phyloP scores from a whole-genome alignment of 1,140 invertebrate species.

The Euura lappo region DNA sequence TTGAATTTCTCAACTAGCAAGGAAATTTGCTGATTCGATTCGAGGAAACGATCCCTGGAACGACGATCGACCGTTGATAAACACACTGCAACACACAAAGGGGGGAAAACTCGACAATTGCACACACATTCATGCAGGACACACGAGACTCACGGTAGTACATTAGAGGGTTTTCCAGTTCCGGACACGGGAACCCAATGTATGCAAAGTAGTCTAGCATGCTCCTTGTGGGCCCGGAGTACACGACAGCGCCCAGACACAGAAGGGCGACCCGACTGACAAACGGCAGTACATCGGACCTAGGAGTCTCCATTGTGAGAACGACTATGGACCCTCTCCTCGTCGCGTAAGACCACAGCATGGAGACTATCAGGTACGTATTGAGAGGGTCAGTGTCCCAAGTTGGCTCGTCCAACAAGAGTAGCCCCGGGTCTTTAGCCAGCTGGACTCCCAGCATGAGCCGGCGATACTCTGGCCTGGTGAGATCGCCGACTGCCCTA shows the following conservation, averaged over 20 bases:
- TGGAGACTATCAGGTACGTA: slow-evolving; percentile 91
- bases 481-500: slow-evolving; percentile 78
- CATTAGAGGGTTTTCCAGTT: slow-evolving; percentile 91
- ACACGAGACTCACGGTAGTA: slow-evolving; percentile 81
- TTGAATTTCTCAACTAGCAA: slow-evolving; percentile 92
- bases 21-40: slow-evolving; percentile 92
- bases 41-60: slow-evolving; percentile 86
- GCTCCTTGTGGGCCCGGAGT: slow-evolving; percentile 86
- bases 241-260: slow-evolving; percentile 89
- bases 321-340: slow-evolving; percentile 88
- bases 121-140: neutral
- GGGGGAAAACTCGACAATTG: slow-evolving; percentile 9
- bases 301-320: slow-evolving; percentile 90
- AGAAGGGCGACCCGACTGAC: slow-evolving; percentile 81
- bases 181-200: slow-evolving; percentile 92
- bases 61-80: slow-evolving; percentile 89
- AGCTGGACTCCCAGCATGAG: slow-evolving; percentile 87
- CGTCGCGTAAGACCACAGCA: slow-evolving; percentile 89
- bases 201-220: slow-evolving; percentile 91
- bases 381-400: slow-evolving; percentile 90
- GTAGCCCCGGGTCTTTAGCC: slow-evolving; percentile 83
- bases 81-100: slow-evolving; percentile 70
- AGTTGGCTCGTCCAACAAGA: slow-evolving; percentile 89
- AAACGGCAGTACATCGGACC: slow-evolving; percentile 92
- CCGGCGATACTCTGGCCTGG: slow-evolving; percentile 82